Percentiles rank a stretch among this genome's conserved stretches.
Conservation (phyloP, 2,113 vertebrate genomes). For the Hippocampus mohnikei region DNA sequence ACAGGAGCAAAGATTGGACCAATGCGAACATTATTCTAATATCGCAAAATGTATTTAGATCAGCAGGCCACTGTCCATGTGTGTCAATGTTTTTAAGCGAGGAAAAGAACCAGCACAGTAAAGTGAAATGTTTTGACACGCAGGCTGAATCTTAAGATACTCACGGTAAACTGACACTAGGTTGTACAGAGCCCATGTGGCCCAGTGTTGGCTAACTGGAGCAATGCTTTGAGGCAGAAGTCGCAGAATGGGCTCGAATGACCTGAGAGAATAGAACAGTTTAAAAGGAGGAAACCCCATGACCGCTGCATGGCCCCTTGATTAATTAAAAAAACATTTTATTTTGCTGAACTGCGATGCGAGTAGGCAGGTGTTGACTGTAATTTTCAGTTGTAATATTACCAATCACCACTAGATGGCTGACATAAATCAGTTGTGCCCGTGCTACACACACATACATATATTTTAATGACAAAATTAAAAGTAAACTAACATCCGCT, state of each 20-base stretch:
- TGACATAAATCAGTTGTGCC: too few relatives aligned
- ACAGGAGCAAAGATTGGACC: not conserved
- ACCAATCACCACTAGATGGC: too few relatives aligned
- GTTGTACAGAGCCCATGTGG: constrained; percentile 97
- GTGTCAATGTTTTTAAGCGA: not conserved
- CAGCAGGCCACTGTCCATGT: too few relatives aligned
- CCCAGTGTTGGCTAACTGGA: constrained; percentile 97
- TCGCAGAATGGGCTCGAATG: constrained; percentile 97
- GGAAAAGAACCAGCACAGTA: not conserved
- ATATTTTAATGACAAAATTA: too few relatives aligned
- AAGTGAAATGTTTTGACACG: not conserved
- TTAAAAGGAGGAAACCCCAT: constrained; percentile 7
- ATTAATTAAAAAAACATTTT: too few relatives aligned
- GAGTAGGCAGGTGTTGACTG: too few relatives aligned
- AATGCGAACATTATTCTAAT: not conserved
- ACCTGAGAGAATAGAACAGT: constrained; percentile 71
- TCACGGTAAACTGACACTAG: constrained; percentile 97
- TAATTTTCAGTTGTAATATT: too few relatives aligned
- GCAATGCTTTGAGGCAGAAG: constrained; percentile 91
- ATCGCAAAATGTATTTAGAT: not conserved
- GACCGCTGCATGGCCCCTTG: not conserved
- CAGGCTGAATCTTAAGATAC: constrained; percentile 52
- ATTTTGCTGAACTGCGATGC: too few relatives aligned
- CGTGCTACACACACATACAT: too few relatives aligned
- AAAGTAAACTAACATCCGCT: too few relatives aligned